These are phyloP conservation scores for Leucoraja ocellata DNA, from an alignment of 2,797 vertebrate genomes.

Conservation along the genomic window DNA sequence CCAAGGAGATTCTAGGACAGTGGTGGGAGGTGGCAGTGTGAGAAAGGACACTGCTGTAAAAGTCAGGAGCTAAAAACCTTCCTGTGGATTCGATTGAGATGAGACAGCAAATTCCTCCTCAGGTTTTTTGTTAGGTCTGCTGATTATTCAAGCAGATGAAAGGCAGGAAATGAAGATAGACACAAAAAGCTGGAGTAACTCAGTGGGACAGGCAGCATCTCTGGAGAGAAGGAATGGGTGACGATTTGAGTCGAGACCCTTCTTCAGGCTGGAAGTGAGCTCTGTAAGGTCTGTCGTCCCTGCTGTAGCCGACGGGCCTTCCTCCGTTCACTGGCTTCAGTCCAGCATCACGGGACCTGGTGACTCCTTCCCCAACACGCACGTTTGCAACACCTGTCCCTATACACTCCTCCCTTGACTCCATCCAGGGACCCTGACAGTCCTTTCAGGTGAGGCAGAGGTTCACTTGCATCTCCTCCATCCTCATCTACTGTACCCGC, in stretches of 20 bases:
- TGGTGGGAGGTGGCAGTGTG: not conserved
- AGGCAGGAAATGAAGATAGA: not conserved
- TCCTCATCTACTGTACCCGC: no score
- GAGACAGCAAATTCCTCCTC: not conserved
- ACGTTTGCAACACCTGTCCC: no score
- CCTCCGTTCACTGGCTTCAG: not conserved
- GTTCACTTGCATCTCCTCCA: no score
- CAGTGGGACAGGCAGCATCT: no score
- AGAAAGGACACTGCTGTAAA: not conserved
- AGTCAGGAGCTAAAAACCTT: not conserved
- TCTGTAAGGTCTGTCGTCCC: not conserved
- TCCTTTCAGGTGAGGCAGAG: no score
- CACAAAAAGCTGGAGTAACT: no score
- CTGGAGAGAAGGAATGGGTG: no score
- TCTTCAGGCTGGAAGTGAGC: no score
- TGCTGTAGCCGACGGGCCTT: not conserved
- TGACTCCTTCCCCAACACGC: not conserved
- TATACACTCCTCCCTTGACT: no score
- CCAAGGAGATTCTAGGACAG: not conserved
- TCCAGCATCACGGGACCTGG: not conserved
- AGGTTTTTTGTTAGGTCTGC: not conserved
- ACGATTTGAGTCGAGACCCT: no score
- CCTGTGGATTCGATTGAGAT: not conserved
- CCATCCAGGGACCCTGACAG: no score
- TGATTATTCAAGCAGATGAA: not conserved